phyloP scores from a whole-genome alignment of 2,113 vertebrate species.

The Eptesicus fuscus region DNA sequence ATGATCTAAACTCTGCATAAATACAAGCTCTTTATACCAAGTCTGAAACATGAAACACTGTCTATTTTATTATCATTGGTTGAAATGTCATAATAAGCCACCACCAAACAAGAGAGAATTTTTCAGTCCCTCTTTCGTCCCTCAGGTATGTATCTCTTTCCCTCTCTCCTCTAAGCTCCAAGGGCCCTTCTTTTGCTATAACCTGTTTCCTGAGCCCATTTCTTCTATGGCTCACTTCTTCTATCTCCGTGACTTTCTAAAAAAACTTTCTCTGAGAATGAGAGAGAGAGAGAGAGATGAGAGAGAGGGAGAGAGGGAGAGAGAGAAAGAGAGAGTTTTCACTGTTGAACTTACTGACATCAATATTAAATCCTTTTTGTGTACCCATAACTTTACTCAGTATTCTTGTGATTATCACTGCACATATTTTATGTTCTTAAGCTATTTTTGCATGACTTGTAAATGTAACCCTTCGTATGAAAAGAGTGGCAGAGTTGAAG shows the following conservation, averaged over 20 bases:
- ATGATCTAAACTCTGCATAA: slow-evolving; percentile 3
- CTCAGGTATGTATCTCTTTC: neutral
- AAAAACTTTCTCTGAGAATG: neutral
- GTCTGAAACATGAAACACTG: slow-evolving; percentile 23
- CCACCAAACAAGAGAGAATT: neutral
- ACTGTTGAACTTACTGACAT: neutral
- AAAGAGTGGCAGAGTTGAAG: neutral
- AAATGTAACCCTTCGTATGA: neutral
- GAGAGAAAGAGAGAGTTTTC: neutral
- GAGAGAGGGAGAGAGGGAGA: neutral
- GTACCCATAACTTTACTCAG: neutral
- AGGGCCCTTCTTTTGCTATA: neutral
- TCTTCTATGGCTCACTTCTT: neutral
- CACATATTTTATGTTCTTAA: neutral
- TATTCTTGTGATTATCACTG: neutral
- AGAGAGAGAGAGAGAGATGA: too few species aligned
- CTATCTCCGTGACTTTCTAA: neutral
- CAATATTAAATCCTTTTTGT: neutral
- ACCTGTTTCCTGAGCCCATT: neutral
- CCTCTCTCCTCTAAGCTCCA: neutral
- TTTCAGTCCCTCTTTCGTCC: neutral
- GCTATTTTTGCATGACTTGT: neutral
- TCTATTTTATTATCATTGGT: neutral
- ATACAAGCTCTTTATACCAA: neutral
- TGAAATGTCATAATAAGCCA: neutral